These are phyloP conservation scores for Prunella strophiata DNA, from an alignment of 2,797 vertebrate genomes.

Conservation along the genomic window DNA sequence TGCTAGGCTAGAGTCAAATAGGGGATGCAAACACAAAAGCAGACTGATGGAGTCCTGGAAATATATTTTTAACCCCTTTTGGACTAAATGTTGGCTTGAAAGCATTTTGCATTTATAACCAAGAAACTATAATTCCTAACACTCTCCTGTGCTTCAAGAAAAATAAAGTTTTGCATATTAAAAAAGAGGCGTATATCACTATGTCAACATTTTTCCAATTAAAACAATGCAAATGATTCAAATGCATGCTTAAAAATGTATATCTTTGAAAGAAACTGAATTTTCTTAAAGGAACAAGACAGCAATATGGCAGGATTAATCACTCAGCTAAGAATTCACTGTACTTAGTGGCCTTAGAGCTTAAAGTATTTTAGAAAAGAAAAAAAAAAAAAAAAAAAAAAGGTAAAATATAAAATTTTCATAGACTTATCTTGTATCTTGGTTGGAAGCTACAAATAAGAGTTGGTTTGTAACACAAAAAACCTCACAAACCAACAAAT, in stretches of 20 bases:
- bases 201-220: not conserved
- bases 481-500: accelerated
- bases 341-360: not conserved
- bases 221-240: not conserved
- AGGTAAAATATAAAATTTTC: not conserved
- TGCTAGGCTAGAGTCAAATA: not conserved
- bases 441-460: not conserved
- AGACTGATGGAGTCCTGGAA: not conserved
- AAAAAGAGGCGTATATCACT: not conserved
- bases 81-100: not conserved
- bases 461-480: not conserved
- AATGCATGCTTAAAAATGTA: not conserved
- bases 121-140: not conserved
- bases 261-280: not conserved
- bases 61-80: not conserved
- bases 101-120: not conserved
- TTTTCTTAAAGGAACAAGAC: not conserved
- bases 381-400: not conserved
- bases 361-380: not conserved
- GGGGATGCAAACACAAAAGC: not conserved
- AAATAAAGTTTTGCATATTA: not conserved
- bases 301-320: not conserved
- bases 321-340: not conserved
- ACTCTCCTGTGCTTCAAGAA: not conserved
- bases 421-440: not conserved